These are phyloP conservation scores for Anseranas semipalmata DNA, from an alignment of 2,113 vertebrate species.

Conservation along the genomic window DNA sequence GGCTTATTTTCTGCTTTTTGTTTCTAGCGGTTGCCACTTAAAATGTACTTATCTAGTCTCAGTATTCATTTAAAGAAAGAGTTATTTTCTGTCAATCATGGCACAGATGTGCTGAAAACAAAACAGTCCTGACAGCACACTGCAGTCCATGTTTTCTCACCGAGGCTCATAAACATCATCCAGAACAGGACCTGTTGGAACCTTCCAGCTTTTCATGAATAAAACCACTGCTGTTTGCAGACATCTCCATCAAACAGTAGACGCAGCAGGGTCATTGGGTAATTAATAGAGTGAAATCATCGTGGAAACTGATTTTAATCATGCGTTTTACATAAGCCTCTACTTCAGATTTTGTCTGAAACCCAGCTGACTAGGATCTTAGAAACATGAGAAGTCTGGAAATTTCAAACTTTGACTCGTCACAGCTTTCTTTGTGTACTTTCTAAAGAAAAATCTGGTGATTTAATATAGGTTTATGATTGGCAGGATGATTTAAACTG, in stretches of 20 bases:
- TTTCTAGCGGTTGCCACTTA: not conserved
- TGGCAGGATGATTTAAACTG: not conserved
- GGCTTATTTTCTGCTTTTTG: not conserved
- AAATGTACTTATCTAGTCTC: not conserved
- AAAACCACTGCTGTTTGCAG: not conserved
- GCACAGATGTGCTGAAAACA: not conserved
- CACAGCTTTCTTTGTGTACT: not conserved
- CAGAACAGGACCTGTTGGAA: not conserved
- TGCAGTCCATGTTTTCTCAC: not conserved
- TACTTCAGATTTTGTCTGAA: not conserved
- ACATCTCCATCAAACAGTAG: not conserved
- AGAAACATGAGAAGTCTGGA: not conserved
- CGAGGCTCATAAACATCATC: not conserved
- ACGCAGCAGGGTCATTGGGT: not conserved
- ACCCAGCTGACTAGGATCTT: not conserved
- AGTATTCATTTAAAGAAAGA: not conserved
- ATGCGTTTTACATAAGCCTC: not conserved
- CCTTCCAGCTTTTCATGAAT: not conserved
- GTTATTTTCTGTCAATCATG: not conserved
- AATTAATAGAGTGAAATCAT: conserved; percentile 13
- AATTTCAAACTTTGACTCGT: not conserved
- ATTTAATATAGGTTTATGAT: not conserved
- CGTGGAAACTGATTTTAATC: not conserved
- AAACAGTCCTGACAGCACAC: not conserved
- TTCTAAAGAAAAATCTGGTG: not conserved